Evolutionary conservation across 2,888 invertebrate genomes (phyloP).

Genomic region (Eledone cirrhosa): DNA sequence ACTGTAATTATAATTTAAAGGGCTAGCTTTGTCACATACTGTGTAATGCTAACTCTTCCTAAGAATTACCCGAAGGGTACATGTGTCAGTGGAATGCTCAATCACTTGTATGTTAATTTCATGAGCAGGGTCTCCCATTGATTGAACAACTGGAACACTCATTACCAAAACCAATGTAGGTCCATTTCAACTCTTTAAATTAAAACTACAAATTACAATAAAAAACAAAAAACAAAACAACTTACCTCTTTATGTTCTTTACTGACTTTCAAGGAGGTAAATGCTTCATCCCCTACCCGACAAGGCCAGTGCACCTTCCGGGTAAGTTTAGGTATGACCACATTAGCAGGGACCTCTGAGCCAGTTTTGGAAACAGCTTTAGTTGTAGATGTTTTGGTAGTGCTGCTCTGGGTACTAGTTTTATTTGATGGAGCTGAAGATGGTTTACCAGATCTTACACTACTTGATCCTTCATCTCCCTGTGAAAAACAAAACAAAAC

Average conservation of each 20-base stretch:
- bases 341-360: conserved; percentile 20
- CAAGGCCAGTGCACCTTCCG: conserved; percentile 56
- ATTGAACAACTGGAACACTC: no score
- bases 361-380: conserved; percentile 31
- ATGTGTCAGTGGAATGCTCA: no score
- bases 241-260: conserved; percentile 59
- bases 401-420: conserved; percentile 25
- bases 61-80: no score
- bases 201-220: not conserved
- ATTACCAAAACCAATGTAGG: no score
- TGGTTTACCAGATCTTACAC: no score
- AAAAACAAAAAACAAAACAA: not conserved
- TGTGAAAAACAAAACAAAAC: not conserved
- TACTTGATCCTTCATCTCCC: not conserved
- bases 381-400: conserved; percentile 27
- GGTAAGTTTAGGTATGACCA: conserved; percentile 48
- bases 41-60: no score
- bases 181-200: no score
- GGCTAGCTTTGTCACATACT: no score
- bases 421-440: not conserved
- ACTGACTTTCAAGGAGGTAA: conserved; percentile 56
- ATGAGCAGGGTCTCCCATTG: no score
- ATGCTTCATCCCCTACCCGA: conserved; percentile 49
- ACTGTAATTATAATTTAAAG: no score
- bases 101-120: no score